A percentile compares a stretch with the other conserved stretches of the same genome.
These are phyloP conservation scores for Protobothrops flavoviridis DNA, from an alignment of 2,113 vertebrate species.

Conservation along the genomic window DNA sequence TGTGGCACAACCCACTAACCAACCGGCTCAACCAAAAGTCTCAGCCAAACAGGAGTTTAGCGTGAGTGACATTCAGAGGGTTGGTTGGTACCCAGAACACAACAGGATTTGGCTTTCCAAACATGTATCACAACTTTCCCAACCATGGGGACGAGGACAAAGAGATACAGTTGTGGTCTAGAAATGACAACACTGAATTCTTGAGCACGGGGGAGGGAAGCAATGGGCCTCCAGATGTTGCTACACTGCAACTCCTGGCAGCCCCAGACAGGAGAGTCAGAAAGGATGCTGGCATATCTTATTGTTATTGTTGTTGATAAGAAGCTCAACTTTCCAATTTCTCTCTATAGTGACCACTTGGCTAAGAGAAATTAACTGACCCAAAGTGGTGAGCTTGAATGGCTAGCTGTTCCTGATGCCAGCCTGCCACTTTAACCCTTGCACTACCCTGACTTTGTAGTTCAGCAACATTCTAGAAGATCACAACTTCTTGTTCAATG, in stretches of 20 bases:
- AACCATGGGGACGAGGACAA: not conserved
- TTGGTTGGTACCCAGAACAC: not conserved
- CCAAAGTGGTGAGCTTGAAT: not conserved
- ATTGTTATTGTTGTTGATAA: not conserved
- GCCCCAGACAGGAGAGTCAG: not conserved
- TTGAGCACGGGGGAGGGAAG: not conserved
- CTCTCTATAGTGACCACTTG: not conserved
- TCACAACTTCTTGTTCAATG: not conserved
- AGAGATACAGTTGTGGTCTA: not conserved
- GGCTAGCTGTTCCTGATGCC: not conserved
- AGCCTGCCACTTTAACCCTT: not conserved
- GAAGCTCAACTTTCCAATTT: not conserved
- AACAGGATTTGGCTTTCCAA: not conserved
- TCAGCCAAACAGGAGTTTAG: not conserved
- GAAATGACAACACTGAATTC: not conserved
- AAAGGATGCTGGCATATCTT: not conserved
- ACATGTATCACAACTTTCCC: not conserved
- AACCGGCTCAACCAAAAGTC: not conserved
- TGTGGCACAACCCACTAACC: conserved; percentile 16
- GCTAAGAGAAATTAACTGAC: not conserved
- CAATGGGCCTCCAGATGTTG: not conserved
- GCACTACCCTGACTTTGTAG: not conserved
- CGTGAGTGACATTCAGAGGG: not conserved
- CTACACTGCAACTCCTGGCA: not conserved
- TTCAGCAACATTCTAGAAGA: not conserved